Evolutionary conservation across 2,888 invertebrate species (phyloP), one percentile per base, ranked within the genome.

Genomic region (Flexamia atlantica): DNA sequence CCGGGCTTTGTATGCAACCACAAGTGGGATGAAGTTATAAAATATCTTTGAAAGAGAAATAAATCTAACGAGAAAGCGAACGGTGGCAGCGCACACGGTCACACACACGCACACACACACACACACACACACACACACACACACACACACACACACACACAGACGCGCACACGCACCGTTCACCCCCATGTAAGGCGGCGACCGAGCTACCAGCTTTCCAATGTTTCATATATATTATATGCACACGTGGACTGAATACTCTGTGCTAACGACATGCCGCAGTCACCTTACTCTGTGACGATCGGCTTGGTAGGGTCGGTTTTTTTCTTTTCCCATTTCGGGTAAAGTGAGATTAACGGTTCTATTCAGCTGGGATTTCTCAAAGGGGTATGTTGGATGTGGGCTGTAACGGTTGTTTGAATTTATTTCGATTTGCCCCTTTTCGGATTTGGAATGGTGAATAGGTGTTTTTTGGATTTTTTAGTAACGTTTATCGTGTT

Each of bases 31-130:
- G 79, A 76, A 76, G 83, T 64, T 40, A 83, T 83, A 83, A 83
- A 83, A 74, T 83, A 79, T 83, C 64, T 76, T 36, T 83, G 74
- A 83, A 83, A 79, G 83, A 83, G 83, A 60, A 83, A 83, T 83
- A 83, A 76, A 83, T 83, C 76, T 74, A 81, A 50, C 70, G 68
- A 64, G 82, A 70, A 82, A 82, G 82, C 46, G 70, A 68, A 42
- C 81, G 76, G 28, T 12, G 25, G 17, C 50, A 28, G 28, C 36
- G 50, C 25, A 28, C 70, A 10, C 42, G 42, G 20, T 32, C 42
- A 14, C 12, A 42, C 1, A 9, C n/a, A n/a, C n/a, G n/a, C n/a
- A n/a, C n/a, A n/a, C n/a, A n/a, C n/a, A n/a, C 42, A 7, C 72
- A 42, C 76, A 10, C 42, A 23, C 40, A 70, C 42, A 14, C 12